phyloP scores from a whole-genome alignment of 2,888 invertebrate genomes.

The Diogma glabrata region DNA sequence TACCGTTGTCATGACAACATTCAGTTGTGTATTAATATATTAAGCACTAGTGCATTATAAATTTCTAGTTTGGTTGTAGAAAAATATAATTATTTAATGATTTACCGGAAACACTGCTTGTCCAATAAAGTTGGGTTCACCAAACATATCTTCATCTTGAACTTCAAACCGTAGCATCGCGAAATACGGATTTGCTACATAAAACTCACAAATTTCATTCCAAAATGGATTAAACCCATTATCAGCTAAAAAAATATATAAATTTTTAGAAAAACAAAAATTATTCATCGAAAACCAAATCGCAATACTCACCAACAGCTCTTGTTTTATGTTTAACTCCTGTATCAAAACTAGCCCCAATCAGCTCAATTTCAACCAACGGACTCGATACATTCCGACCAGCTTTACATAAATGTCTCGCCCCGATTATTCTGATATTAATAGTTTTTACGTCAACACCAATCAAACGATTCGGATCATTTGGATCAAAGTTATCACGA shows the following conservation, averaged over 20 bases:
- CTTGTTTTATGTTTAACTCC: conserved; percentile 77
- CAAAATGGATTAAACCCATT: conserved; percentile 91
- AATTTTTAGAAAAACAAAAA: too few species aligned
- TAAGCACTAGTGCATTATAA: too few species aligned
- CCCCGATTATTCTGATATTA: conserved; percentile 71
- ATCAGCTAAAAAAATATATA: conserved; percentile 50
- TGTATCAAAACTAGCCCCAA: conserved; percentile 78
- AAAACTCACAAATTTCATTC: conserved; percentile 79
- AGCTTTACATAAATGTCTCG: conserved; percentile 75
- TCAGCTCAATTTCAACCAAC: conserved; percentile 81
- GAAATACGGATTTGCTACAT: conserved; percentile 66
- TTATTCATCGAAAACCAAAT: too few species aligned
- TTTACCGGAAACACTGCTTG: conserved; percentile 84
- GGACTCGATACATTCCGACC: conserved; percentile 80
- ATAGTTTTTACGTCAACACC: conserved; percentile 50
- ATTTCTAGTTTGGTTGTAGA: too few species aligned
- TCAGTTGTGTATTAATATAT: too few species aligned
- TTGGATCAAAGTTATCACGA: conserved; percentile 65
- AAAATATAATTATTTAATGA: too few species aligned
- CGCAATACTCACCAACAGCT: conserved; percentile 57
- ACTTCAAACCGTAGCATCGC: conserved; percentile 79
- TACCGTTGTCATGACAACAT: too few species aligned
- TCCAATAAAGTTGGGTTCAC: conserved; percentile 91
- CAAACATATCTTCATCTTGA: conserved; percentile 95
- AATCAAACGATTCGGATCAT: conserved; percentile 49